These are phyloP conservation scores for Sylvilagus bachmani DNA, from an alignment of 2,113 vertebrate genomes.

Conservation along the genomic window DNA sequence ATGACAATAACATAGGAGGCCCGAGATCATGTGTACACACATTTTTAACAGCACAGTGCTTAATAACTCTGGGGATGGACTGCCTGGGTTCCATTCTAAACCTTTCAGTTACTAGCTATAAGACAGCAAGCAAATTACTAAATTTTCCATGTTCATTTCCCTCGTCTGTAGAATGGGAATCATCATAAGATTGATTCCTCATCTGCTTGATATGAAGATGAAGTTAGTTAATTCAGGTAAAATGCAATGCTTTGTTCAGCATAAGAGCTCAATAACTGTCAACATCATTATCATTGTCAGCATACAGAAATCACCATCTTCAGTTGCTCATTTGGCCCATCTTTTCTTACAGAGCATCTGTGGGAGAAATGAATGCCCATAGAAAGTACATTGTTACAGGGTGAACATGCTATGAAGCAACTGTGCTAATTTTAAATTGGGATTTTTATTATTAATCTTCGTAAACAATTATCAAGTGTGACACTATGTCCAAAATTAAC, in stretches of 20 bases:
- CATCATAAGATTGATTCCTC: not conserved
- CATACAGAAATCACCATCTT: not conserved
- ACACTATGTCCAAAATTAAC: conserved; percentile 3
- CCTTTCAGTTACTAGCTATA: not conserved
- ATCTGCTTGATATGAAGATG: not conserved
- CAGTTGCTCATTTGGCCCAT: not conserved
- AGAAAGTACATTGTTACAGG: not conserved
- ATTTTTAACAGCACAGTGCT: not conserved
- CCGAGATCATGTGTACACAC: rapidly evolving
- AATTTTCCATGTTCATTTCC: not conserved
- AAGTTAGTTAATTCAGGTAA: not conserved
- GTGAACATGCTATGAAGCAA: not conserved
- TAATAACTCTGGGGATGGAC: not conserved
- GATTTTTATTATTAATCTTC: not conserved
- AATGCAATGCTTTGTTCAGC: not conserved
- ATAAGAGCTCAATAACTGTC: too few relatives aligned
- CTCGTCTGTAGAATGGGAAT: not conserved
- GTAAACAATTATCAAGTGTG: not conserved
- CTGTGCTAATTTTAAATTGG: not conserved
- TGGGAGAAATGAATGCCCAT: not conserved
- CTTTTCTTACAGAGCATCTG: not conserved
- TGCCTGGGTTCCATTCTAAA: not conserved
- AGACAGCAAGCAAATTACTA: too few relatives aligned
- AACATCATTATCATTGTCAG: not conserved
- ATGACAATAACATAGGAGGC: not conserved